Evolutionary conservation across 2,113 vertebrate species (phyloP).

Genomic region (Amia ocellicauda): DNA sequence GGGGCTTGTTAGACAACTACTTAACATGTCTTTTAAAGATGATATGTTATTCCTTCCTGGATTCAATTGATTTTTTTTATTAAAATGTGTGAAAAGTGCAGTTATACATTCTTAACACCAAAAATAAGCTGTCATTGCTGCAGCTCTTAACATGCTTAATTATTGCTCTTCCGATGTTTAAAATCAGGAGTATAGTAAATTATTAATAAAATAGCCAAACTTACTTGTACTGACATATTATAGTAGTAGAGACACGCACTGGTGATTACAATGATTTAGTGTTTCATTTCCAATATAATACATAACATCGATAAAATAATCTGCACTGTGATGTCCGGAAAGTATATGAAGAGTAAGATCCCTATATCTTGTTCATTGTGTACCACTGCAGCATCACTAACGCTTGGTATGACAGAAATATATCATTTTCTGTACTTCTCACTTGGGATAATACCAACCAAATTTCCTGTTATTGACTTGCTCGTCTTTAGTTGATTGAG

Average conservation of each 20-base stretch:
- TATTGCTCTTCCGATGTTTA: too few relatives aligned
- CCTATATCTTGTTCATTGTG: slow-evolving; percentile 22
- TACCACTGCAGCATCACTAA: slow-evolving; percentile 44
- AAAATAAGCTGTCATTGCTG: background rate
- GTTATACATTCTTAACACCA: slow-evolving; percentile 23
- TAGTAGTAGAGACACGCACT: background rate
- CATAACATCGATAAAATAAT: background rate
- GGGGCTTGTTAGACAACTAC: slow-evolving; percentile 53
- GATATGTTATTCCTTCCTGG: background rate
- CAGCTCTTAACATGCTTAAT: too few relatives aligned
- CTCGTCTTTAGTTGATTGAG: slow-evolving; percentile 54
- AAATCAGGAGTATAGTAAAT: too few relatives aligned
- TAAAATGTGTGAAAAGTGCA: background rate
- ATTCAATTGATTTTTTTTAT: background rate
- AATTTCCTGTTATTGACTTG: slow-evolving; percentile 51
- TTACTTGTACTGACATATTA: too few relatives aligned
- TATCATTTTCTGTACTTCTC: slow-evolving; percentile 39
- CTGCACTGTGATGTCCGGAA: slow-evolving; percentile 5
- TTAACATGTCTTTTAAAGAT: slow-evolving; percentile 17
- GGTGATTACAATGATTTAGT: slow-evolving; percentile 8
- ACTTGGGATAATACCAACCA: slow-evolving; percentile 50
- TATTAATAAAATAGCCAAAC: too few relatives aligned
- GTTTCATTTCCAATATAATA: background rate
- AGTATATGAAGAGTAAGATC: slow-evolving; percentile 26
- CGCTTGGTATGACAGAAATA: slow-evolving; percentile 30